Conservation (phyloP, 2,797 vertebrate genomes). For the Liasis olivaceus region DNA sequence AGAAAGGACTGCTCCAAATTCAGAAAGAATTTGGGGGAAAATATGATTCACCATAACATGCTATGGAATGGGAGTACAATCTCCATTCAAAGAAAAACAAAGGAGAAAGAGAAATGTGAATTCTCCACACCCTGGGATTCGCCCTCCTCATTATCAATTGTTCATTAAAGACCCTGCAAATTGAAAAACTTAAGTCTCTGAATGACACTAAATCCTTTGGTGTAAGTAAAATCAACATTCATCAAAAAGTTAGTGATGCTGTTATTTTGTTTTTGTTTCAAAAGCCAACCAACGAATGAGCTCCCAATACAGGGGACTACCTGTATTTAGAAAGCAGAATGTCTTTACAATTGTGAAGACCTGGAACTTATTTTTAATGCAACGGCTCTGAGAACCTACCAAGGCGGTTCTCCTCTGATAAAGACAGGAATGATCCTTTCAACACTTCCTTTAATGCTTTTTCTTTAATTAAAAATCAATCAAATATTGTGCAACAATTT, state of each 20-base stretch:
- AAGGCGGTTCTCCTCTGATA: slow-evolving; percentile 74
- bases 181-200: slow-evolving; percentile 36
- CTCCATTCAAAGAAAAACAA: slow-evolving; percentile 53
- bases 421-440: slow-evolving; percentile 72
- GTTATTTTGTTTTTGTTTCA: slow-evolving; percentile 63
- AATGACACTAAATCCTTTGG: slow-evolving; percentile 31
- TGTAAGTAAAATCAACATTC: slow-evolving; percentile 61
- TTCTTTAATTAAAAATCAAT: slow-evolving; percentile 77
- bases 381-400: slow-evolving; percentile 69
- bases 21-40: slow-evolving; percentile 43
- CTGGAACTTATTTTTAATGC: slow-evolving; percentile 75
- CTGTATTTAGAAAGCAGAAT: slow-evolving; percentile 62
- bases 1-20: slow-evolving; percentile 67
- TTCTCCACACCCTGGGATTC: slow-evolving; percentile 34
- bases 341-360: slow-evolving; percentile 67
- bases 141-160: slow-evolving; percentile 43
- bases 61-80: slow-evolving; percentile 42
- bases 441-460: slow-evolving; percentile 69
- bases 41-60: slow-evolving; percentile 57
- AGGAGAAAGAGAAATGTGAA: slow-evolving; percentile 41
- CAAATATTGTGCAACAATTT: slow-evolving; percentile 44
- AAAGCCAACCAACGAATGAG: slow-evolving; percentile 62
- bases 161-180: slow-evolving; percentile 39
- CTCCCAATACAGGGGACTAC: neutral
- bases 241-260: slow-evolving; percentile 55